Conservation (phyloP, 2,113 vertebrate species). For the Acinonyx jubatus region DNA sequence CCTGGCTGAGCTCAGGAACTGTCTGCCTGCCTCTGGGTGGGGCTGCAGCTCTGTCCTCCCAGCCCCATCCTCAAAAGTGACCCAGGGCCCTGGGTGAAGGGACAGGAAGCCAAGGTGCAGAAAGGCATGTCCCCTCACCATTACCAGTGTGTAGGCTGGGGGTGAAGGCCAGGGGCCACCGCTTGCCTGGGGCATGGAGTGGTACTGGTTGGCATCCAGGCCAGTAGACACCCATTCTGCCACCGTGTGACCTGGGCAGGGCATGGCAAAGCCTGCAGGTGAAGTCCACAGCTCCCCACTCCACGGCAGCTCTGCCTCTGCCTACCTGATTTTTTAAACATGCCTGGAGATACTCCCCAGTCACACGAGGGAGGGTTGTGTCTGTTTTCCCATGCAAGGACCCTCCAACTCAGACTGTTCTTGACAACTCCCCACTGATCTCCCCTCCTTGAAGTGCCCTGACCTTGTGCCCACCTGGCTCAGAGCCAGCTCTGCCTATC, state of each 20-base stretch:
- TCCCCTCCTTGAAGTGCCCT: slow-evolving; percentile 32
- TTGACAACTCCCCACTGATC: slow-evolving; percentile 40
- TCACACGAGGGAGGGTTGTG: slow-evolving; percentile 55
- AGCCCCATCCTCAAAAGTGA: background rate
- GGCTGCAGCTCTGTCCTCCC: background rate
- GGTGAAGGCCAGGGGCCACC: background rate
- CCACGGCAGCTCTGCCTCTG: slow-evolving; percentile 8
- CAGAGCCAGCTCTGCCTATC: slow-evolving; percentile 62
- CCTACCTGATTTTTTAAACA: slow-evolving; percentile 70
- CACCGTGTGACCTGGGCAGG: background rate
- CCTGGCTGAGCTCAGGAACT: slow-evolving; percentile 72
- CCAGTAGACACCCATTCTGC: background rate
- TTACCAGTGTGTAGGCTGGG: background rate
- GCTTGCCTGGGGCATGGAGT: background rate
- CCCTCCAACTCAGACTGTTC: slow-evolving; percentile 70
- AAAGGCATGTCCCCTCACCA: background rate
- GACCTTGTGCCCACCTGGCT: slow-evolving; percentile 66
- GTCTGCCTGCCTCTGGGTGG: background rate
- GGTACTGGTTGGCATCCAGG: background rate
- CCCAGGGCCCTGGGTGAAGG: background rate
- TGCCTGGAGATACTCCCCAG: slow-evolving; percentile 38
- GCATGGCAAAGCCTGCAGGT: background rate
- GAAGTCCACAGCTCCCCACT: background rate
- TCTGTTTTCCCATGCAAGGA: slow-evolving; percentile 57
- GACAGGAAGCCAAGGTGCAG: background rate